phyloP scores from a whole-genome alignment of 2,113 vertebrate genomes.

The Oxygymnocypris stewartii region DNA sequence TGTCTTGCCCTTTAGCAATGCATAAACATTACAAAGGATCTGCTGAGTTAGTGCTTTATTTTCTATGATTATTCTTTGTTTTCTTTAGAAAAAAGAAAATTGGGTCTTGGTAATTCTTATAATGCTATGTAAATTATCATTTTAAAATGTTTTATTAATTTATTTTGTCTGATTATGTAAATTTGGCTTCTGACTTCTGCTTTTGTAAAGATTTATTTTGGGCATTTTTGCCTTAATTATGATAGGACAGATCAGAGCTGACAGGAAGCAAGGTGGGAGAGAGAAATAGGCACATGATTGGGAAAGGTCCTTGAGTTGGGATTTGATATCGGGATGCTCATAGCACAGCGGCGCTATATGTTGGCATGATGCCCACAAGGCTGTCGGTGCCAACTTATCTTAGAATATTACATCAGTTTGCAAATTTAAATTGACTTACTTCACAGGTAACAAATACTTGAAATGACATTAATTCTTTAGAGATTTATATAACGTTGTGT shows the following conservation, averaged over 20 bases:
- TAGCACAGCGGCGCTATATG: no score
- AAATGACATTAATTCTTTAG: background rate
- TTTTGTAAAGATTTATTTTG: no score
- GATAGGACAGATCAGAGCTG: no score
- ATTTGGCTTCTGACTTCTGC: background rate
- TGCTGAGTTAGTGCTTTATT: background rate
- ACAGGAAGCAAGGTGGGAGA: no score
- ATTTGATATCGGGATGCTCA: no score
- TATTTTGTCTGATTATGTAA: background rate
- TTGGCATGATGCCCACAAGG: no score
- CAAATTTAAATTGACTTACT: background rate
- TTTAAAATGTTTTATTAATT: background rate
- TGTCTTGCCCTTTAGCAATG: conserved; percentile 63
- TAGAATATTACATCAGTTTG: background rate
- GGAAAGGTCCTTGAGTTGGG: no score
- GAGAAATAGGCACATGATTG: no score
- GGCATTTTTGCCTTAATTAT: no score
- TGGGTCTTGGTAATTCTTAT: background rate
- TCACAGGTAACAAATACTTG: background rate
- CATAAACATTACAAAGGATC: conserved; percentile 51
- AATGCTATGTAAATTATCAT: background rate
- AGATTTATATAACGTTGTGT: background rate
- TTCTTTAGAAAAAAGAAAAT: background rate
- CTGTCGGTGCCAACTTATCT: background rate
- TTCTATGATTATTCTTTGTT: background rate